Conservation (phyloP, 2,113 vertebrate genomes). For the Laticauda colubrina region DNA sequence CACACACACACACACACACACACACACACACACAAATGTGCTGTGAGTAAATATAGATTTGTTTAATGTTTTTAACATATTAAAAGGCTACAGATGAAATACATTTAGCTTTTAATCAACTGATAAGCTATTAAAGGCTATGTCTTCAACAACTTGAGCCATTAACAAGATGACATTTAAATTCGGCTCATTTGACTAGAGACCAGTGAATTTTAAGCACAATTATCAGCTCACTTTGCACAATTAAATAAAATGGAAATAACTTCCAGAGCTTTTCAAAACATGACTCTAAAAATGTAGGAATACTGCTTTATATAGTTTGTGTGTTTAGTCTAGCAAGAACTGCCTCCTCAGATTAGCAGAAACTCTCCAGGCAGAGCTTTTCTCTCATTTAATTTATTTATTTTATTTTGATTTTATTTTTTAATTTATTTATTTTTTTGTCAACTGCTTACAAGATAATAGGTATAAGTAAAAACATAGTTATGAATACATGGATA, state of each 20-base stretch:
- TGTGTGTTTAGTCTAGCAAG: background rate
- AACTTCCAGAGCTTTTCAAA: background rate
- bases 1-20: background rate
- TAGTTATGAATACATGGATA: no score
- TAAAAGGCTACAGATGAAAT: background rate
- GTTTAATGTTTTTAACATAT: background rate
- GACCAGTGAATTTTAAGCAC: background rate
- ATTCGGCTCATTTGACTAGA: background rate
- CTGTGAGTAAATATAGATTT: background rate
- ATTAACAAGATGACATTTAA: constrained; percentile 2
- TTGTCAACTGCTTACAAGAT: no score
- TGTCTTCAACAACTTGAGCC: background rate
- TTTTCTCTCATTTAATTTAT: background rate
- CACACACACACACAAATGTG: background rate
- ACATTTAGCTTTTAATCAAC: background rate
- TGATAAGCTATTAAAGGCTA: background rate
- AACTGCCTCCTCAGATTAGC: background rate
- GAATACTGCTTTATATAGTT: background rate
- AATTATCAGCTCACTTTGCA: background rate
- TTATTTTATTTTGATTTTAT: no score
- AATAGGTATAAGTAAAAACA: no score
- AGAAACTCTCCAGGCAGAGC: background rate
- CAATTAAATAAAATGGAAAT: background rate
- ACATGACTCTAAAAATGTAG: background rate
- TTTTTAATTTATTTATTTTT: no score